Conservation (phyloP, 1,140 invertebrate genomes). For the Hylyphantes graminicola region DNA sequence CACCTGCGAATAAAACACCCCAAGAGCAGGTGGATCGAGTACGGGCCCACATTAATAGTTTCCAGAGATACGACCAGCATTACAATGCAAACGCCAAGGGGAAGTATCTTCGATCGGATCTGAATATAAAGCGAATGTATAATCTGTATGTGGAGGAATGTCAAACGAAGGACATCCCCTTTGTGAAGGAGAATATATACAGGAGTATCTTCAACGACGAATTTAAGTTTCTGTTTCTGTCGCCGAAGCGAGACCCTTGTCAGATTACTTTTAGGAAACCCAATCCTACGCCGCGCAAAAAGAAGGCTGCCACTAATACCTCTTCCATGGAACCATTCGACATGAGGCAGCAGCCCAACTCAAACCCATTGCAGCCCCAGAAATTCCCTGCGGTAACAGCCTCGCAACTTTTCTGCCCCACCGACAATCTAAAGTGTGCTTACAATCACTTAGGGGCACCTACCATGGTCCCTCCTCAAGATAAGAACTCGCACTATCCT, state of each 20-base stretch:
- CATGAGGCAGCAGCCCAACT: constrained; percentile 12
- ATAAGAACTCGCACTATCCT: constrained; percentile 25
- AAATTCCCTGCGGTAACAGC: constrained; percentile 23
- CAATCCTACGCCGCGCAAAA: constrained; percentile 29
- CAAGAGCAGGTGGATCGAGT: constrained; percentile 51
- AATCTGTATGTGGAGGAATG: constrained; percentile 44
- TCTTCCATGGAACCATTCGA: constrained; percentile 6
- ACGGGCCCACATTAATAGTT: constrained; percentile 41
- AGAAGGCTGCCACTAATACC: constrained; percentile 13
- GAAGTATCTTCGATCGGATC: constrained; percentile 42
- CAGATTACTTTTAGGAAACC: not conserved
- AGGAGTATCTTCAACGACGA: constrained; percentile 57
- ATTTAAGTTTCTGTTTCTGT: constrained; percentile 36
- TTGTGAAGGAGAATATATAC: constrained; percentile 55
- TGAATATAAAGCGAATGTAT: constrained; percentile 58
- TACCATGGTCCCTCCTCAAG: constrained; percentile 19
- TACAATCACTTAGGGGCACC: constrained; percentile 43
- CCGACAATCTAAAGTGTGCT: constrained; percentile 38
- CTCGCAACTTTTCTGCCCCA: constrained; percentile 43
- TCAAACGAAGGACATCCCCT: constrained; percentile 39
- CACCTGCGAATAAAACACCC: constrained; percentile 56
- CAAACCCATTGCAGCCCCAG: constrained; percentile 3
- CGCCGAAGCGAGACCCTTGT: constrained; percentile 39
- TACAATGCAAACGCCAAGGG: constrained; percentile 45
- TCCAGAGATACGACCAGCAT: constrained; percentile 39